Base-by-base conservation (phyloP, 2,888 invertebrate species). In the Macrosiphum euphorbiae region DNA sequence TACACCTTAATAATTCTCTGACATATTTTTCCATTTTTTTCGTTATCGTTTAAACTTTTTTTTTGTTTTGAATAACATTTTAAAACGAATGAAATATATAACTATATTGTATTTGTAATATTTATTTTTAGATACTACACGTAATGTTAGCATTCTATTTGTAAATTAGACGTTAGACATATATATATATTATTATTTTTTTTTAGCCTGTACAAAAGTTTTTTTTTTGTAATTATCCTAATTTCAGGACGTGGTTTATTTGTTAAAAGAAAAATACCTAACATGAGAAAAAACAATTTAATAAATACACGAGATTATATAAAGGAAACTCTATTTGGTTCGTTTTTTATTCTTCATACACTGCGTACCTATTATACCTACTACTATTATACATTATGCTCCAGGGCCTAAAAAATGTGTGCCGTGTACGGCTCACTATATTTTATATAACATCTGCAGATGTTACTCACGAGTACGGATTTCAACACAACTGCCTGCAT, bases 81-180 rank as follows among this genome's bases (percentile, higher is more conserved):
- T 47, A 85, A 92, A 58, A 92, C 44, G 26, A 61, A 92, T n/a
- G 86, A 86, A 88, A 35, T 78, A 85, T 91, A 91, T 85, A n/a
- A 90, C 50, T 44, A 92, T 89, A 89, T 58, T n/a, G 89, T 93
- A 89, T 93, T 93, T 93, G 92, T 93, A 89, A 93, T 93, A 89
- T 89, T 93, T 93, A 93, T 93, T 93, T 93, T 89, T 93, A 93
- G 92, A 89, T 93, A 93, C 92, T 89, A 93, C 92, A 84, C 84
- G 89, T 94, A 94, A 90, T 86, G 50, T 90, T 94, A 94, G 85
- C 52, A 86, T 90, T 90, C 58, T 94, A 86, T 94, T 67, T 94
- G 94, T 94, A 93, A 93, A 93, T 84, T 93, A 93, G 88, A 90
- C 44, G 89, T 90, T 93, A 92, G 92, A 88, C n/a, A 55, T 85